These are phyloP conservation scores for Numenius arquata DNA, from an alignment of 2,113 vertebrate species.

Conservation along the genomic window DNA sequence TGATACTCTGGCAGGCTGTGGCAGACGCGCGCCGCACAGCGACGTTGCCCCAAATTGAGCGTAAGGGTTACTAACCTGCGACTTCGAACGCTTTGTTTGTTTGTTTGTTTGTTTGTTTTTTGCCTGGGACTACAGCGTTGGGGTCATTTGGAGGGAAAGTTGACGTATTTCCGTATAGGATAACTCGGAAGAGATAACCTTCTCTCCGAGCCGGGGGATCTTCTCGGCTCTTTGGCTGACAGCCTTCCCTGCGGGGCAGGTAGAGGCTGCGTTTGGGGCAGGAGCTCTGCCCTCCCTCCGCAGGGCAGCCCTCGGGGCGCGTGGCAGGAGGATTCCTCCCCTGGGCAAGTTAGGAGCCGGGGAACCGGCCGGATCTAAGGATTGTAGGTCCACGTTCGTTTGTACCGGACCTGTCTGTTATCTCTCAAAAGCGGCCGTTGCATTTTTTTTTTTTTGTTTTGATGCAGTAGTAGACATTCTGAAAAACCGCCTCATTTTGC, in stretches of 20 bases:
- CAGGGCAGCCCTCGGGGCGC: neutral
- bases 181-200: neutral
- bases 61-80: neutral
- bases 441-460: neutral
- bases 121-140: neutral
- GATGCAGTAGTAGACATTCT: neutral
- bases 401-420: fast-evolving
- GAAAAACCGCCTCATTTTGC: neutral
- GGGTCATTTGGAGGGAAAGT: neutral
- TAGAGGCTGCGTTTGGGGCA: neutral
- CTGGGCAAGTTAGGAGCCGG: neutral
- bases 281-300: neutral
- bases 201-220: neutral
- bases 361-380: fast-evolving
- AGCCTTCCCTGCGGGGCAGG: neutral
- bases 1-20: neutral
- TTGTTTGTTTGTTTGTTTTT: neutral
- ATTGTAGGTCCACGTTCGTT: neutral
- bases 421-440: neutral
- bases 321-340: neutral
- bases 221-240: neutral
- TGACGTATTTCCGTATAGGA: fast-evolving
- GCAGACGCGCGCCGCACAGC: neutral
- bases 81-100: neutral
- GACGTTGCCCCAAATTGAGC: neutral